phyloP scores from a whole-genome alignment of 1,140 invertebrate genomes.

The Leptinotarsa texana region DNA sequence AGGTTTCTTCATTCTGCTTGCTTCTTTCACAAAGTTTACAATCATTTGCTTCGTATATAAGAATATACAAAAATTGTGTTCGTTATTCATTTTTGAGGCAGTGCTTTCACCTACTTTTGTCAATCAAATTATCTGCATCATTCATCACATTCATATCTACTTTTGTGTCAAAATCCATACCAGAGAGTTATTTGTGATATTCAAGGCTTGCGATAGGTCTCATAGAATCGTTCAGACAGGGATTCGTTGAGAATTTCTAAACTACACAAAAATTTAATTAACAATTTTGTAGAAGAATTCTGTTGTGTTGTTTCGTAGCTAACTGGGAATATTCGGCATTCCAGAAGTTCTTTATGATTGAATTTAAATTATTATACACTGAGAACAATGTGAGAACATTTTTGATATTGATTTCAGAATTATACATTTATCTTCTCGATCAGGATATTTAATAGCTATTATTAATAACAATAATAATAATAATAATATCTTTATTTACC shows the following conservation, averaged over 20 bases:
- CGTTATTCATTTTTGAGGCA: background rate
- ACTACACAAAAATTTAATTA: slow-evolving; percentile 24
- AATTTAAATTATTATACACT: slow-evolving; percentile 9
- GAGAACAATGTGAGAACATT: background rate
- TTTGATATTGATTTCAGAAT: background rate
- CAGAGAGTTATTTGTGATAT: background rate
- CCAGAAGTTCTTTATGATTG: slow-evolving; percentile 9
- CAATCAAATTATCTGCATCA: background rate
- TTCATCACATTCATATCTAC: background rate
- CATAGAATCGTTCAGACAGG: background rate
- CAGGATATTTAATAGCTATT: too few species aligned
- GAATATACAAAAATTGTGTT: too few species aligned
- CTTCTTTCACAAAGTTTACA: too few species aligned
- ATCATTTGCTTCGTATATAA: too few species aligned
- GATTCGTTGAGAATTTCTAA: background rate
- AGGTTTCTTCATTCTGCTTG: too few species aligned
- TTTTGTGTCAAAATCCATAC: slow-evolving; percentile 6
- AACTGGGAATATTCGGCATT: background rate
- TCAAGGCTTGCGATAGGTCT: background rate
- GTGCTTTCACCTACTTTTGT: background rate
- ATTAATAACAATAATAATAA: too few species aligned
- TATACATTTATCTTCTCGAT: too few species aligned
- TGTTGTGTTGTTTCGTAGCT: slow-evolving; percentile 10
- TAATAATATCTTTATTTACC: too few species aligned
- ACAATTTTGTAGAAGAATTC: slow-evolving; percentile 24